Conservation (phyloP, 2,113 vertebrate genomes). For the Anas platyrhynchos region DNA sequence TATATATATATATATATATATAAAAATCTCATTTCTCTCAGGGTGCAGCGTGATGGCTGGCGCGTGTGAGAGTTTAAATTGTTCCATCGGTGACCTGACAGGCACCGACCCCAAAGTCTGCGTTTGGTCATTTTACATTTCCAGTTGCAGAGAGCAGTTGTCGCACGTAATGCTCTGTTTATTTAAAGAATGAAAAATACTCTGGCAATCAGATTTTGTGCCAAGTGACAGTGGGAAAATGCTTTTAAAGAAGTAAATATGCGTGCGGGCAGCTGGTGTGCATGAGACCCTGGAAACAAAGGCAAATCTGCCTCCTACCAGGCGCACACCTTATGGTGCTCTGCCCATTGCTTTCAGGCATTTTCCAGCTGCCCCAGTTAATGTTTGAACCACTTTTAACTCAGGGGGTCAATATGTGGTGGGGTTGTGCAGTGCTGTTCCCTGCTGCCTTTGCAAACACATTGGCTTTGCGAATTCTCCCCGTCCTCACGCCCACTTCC, state of each 20-base stretch:
- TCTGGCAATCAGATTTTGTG: neutral
- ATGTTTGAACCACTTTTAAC: neutral
- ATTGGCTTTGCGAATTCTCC: neutral
- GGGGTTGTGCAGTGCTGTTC: too few relatives aligned
- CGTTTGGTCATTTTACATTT: neutral
- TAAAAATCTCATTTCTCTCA: neutral
- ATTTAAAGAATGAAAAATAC: constrained; percentile 7
- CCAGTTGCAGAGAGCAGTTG: neutral
- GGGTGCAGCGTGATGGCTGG: rapidly evolving
- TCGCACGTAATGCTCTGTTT: neutral
- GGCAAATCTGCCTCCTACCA: rapidly evolving
- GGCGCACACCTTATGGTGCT: neutral
- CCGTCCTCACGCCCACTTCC: neutral
- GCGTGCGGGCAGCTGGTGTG: neutral
- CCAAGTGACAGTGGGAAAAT: neutral
- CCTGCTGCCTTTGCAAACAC: neutral
- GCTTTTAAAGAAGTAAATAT: neutral
- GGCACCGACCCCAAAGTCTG: neutral
- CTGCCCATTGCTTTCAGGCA: neutral
- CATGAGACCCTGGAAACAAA: neutral
- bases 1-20: too few relatives aligned
- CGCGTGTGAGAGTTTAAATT: neutral
- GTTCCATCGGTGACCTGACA: rapidly evolving
- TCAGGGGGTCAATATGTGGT: neutral
- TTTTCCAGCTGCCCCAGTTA: neutral